Base-by-base conservation (phyloP, 2,797 vertebrate species). In the Avahi laniger region DNA sequence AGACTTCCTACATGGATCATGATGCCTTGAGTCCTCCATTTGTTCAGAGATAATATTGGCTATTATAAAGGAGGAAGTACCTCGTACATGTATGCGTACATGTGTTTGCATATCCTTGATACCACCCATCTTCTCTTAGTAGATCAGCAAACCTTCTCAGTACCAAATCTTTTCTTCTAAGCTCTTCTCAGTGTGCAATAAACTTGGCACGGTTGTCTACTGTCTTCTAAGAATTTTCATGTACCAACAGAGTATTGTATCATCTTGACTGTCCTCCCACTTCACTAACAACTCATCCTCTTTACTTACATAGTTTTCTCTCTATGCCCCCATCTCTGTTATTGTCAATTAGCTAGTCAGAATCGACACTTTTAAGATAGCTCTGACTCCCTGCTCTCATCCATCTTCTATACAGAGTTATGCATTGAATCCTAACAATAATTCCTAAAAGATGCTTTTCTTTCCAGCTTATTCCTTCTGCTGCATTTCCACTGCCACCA, bases 321-420 rank as follows among this genome's bases (percentile, higher is more conserved):
- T 91, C 20, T 89, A 38, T 89, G 70, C 15, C 6, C 15, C 50
- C 11, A 80, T 89, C 9, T 94, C 7, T 85, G 26, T 30, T 81
- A 52, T 54, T 84, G 28, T 87, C 13, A 82, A 52, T 83, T 95
- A 84, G 33, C 5, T 59, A 61, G 50, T 93, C 57, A 86, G 35
- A 97, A 82, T 8, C 79, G 30, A 91, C 33, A 86, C 61, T 61
- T 89, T 80, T 48, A 89, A 89, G 52, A 83, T 33, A 67, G 54
- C 12, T 87, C 79, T 93, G 67, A 82, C 17, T 65, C 20, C 2
- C 52, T 65, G 26, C 43, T 85, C 41, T 76, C 52, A 57, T 46
- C 18, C 14, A 67, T 70, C 26, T 81, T 83, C 6, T 24, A 91
- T 35, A 35, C 48, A 46, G 10, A 91, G 57, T 94, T 87, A 70